These are phyloP conservation scores for Catharus ustulatus DNA, from an alignment of 2,797 vertebrate species.

Conservation along the genomic window DNA sequence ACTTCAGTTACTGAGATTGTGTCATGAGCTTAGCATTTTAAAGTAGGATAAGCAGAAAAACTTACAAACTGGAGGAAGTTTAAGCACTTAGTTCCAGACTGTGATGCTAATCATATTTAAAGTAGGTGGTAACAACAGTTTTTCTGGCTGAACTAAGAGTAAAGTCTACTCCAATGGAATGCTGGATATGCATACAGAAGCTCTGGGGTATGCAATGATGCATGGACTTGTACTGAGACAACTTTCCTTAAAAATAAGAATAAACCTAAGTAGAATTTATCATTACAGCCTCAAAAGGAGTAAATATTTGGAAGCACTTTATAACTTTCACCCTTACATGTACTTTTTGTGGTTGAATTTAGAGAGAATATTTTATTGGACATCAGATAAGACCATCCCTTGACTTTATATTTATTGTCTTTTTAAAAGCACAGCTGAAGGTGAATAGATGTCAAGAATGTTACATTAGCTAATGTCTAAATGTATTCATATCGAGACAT, in stretches of 20 bases:
- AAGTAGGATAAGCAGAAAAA: background rate
- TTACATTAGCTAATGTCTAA: slow-evolving; percentile 59
- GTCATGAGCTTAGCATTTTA: background rate
- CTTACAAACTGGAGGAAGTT: background rate
- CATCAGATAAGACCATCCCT: background rate
- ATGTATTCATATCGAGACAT: slow-evolving; percentile 32
- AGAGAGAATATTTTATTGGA: background rate
- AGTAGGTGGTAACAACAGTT: background rate
- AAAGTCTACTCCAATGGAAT: background rate
- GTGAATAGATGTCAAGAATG: slow-evolving; percentile 62
- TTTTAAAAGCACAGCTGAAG: slow-evolving; percentile 34
- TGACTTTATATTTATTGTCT: slow-evolving; percentile 9
- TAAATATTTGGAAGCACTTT: background rate
- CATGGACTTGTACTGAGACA: background rate
- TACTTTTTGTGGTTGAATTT: background rate
- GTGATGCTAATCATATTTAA: background rate
- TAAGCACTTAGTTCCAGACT: background rate
- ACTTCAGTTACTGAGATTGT: background rate
- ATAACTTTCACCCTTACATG: background rate
- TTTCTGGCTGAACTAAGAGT: background rate
- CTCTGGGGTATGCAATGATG: background rate
- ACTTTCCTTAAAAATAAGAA: background rate
- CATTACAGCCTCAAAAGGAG: background rate
- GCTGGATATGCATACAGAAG: background rate
- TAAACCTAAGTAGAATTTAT: background rate